Base-by-base conservation (phyloP, 2,797 vertebrate species). In the Remorina albescens region DNA sequence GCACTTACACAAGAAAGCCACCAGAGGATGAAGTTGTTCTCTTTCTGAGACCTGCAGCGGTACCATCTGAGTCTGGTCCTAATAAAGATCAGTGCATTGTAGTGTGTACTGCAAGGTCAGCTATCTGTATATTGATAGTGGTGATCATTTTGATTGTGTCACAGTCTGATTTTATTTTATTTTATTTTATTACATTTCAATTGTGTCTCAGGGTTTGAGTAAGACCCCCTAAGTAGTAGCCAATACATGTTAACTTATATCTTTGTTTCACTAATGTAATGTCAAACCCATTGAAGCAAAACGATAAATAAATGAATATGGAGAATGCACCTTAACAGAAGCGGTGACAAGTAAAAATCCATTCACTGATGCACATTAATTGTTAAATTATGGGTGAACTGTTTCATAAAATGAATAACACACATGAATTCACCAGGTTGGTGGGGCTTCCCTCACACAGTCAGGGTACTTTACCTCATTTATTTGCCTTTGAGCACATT, bases 1-100 rank as follows among this genome's bases (percentile, higher is more conserved):
- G 88, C 70, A 83, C 58, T 65, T 67, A 67, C 88, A 74, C 12
- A 46, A n/a, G 2, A 44, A 23, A 57, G 11, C 88, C 89, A 90
- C 56, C 21, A 92, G 92, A 91, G 81, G 80, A 8, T 19, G 71
- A 36, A 25, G 63, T 83, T 83, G 86, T 69, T 71, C 62, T 75
- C 58, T 77, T 84, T 79, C 77, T 15, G 34, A 44, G 8, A 26
- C 1, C 36, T 57, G 55, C 5, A 51, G 32, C 49, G 11, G 50
- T 23, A 54, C 16, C 15, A 0, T 12, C 19, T 21, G 11, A 15
- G 46, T 1, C 0, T 13, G 30, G 10, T 65, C n/a, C 30, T 30
- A 6, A 3, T 30, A 30, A n/a, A n/a, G n/a, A n/a, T n/a, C n/a
- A n/a, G n/a, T n/a, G n/a, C n/a, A n/a, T n/a, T n/a, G n/a, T n/a